Evolutionary conservation across 2,888 invertebrate genomes (phyloP).

Genomic region (Marasmarcha lunaedactyla): DNA sequence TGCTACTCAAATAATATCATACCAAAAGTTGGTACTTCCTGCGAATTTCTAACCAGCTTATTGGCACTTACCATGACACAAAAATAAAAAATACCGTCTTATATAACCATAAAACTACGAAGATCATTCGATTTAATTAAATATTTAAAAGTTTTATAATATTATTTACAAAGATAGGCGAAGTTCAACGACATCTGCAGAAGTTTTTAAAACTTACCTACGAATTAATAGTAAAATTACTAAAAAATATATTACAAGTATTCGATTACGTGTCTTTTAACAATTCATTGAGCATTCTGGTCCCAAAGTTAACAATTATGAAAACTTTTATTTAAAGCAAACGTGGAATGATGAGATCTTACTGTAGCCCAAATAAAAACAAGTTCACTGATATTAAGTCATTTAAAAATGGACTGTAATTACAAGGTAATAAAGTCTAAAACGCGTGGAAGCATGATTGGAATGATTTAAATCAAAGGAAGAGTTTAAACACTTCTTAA

Average conservation of each 20-base stretch:
- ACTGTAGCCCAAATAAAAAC: neutral
- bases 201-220: conserved; percentile 30
- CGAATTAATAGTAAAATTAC: conserved; percentile 19
- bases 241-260: conserved; percentile 36
- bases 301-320: conserved; percentile 28
- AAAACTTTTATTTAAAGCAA: conserved; percentile 37
- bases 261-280: conserved; percentile 19
- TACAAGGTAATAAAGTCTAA: neutral
- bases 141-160: conserved; percentile 21
- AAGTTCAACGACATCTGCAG: conserved; percentile 25
- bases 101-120: conserved; percentile 33
- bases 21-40: neutral
- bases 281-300: conserved; percentile 43
- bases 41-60: conserved; percentile 29
- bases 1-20: conserved; percentile 18
- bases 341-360: conserved; percentile 66
- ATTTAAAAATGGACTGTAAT: neutral
- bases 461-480: conserved; percentile 47
- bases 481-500: conserved; percentile 27
- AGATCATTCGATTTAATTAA: conserved; percentile 38
- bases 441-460: conserved; percentile 50
- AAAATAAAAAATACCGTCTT: conserved; percentile 32
- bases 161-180: conserved; percentile 37
- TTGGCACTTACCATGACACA: conserved; percentile 64
- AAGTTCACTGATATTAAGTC: neutral